Percentiles rank a stretch among this genome's conserved stretches.
Evolutionary conservation across 2,113 vertebrate genomes (phyloP).

Genomic region (Xenopus laevis): DNA sequence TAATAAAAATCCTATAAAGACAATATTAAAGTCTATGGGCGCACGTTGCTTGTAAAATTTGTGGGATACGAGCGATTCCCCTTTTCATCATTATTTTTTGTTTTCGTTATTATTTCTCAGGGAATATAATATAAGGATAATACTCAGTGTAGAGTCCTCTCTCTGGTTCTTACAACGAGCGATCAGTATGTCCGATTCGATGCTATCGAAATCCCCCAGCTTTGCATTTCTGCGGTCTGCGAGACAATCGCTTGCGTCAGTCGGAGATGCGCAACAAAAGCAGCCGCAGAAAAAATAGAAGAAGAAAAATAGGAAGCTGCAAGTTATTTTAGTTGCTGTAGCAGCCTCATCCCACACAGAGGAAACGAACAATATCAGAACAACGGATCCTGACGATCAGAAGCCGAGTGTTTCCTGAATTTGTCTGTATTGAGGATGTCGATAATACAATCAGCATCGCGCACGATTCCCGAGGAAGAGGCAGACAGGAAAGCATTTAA

Average conservation of each 20-base stretch:
- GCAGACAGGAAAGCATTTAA: conserved; percentile 92
- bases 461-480: conserved; percentile 95
- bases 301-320: conserved; percentile 71
- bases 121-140: too few relatives aligned
- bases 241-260: conserved; percentile 70
- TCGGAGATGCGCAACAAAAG: conserved; percentile 66
- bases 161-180: too few relatives aligned
- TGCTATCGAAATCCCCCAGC: too few relatives aligned
- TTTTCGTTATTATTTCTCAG: too few relatives aligned
- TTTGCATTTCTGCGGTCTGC: neutral
- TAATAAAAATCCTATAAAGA: too few relatives aligned
- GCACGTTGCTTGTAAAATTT: too few relatives aligned
- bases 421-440: conserved; percentile 99
- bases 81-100: too few relatives aligned
- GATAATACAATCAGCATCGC: conserved; percentile 99
- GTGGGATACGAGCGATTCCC: too few relatives aligned
- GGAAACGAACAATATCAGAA: conserved; percentile 99
- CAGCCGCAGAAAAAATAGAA: conserved; percentile 38
- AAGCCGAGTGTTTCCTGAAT: conserved; percentile 99
- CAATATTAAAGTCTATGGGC: too few relatives aligned
- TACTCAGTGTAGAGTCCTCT: too few relatives aligned
- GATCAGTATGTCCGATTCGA: too few relatives aligned
- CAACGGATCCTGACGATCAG: conserved; percentile 99
- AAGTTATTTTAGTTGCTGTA: conserved; percentile 82
- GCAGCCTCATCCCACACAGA: conserved; percentile 87